These are phyloP conservation scores for Heliconius ismenius DNA, from an alignment of 2,888 invertebrate genomes.

Conservation along the genomic window DNA sequence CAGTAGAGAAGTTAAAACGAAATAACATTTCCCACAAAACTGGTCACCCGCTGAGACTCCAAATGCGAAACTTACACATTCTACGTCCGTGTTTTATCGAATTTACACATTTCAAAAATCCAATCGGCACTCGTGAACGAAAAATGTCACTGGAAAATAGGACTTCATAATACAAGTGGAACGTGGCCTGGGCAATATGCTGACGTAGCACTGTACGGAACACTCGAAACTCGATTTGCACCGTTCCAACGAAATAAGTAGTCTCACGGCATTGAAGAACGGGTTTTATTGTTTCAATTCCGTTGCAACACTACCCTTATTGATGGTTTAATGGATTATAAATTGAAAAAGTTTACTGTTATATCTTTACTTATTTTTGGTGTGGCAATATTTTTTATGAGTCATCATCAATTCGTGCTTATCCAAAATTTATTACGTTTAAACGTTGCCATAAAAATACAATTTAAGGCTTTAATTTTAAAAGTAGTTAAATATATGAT, in stretches of 20 bases:
- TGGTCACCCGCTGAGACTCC: constrained; percentile 33
- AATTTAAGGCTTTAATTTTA: background rate
- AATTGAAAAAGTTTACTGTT: constrained; percentile 27
- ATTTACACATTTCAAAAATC: constrained; percentile 79
- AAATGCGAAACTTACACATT: constrained; percentile 40
- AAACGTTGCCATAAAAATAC: background rate
- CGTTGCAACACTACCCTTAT: constrained; percentile 36
- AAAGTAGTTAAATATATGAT: background rate
- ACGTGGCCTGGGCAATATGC: constrained; percentile 72
- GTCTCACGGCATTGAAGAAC: constrained; percentile 37
- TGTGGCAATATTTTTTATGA: constrained; percentile 15
- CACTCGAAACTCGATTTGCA: constrained; percentile 70
- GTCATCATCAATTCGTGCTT: constrained; percentile 1
- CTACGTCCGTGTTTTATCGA: constrained; percentile 62
- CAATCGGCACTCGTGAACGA: constrained; percentile 74
- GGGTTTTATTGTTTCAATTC: constrained; percentile 43
- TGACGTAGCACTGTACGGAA: constrained; percentile 62
- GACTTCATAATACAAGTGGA: constrained; percentile 74
- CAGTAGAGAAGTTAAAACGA: constrained; percentile 36
- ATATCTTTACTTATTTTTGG: constrained; percentile 19
- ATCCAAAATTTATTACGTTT: constrained; percentile 7
- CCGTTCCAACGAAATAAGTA: constrained; percentile 59
- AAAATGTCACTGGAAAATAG: constrained; percentile 77
- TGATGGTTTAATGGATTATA: constrained; percentile 25
- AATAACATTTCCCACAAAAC: constrained; percentile 35